Conservation (phyloP, 2,888 invertebrate species). For the Gisinianus flammeolus region DNA sequence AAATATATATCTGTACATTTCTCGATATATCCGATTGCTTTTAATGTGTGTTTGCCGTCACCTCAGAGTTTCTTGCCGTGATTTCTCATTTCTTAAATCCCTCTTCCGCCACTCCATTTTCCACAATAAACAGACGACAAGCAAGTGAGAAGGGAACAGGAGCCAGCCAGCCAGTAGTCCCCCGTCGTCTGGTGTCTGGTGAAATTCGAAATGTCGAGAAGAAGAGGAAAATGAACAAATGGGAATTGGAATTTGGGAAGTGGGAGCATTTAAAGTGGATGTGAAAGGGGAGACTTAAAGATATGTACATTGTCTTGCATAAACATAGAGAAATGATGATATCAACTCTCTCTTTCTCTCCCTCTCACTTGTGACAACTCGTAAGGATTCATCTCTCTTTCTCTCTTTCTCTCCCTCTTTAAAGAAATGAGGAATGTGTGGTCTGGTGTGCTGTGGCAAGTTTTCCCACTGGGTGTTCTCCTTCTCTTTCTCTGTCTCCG, state of each 20-base stretch:
- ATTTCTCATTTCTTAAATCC: conserved; percentile 38
- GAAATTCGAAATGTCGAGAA: not conserved
- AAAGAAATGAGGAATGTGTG: conserved; percentile 23
- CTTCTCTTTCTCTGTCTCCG: conserved; percentile 16
- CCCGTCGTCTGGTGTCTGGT: not conserved
- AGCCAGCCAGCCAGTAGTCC: too few species aligned
- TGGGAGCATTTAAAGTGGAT: conserved; percentile 6
- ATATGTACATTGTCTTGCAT: conserved; percentile 5
- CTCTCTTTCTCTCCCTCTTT: not conserved
- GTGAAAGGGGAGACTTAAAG: not conserved
- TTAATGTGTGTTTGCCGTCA: conserved; percentile 34
- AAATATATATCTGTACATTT: not conserved
- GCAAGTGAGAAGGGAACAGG: too few species aligned
- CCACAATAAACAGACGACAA: not conserved
- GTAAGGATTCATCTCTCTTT: conserved; percentile 33
- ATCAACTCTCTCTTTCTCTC: conserved; percentile 29
- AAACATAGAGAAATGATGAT: conserved; percentile 31
- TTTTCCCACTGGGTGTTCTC: conserved; percentile 24
- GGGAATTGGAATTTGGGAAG: conserved; percentile 33
- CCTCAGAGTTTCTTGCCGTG: conserved; percentile 7
- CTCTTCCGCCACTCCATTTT: not conserved
- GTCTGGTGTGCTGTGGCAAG: conserved; percentile 1
- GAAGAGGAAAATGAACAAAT: conserved; percentile 24
- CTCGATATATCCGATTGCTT: conserved; percentile 2
- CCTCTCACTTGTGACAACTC: conserved; percentile 19